Evolutionary conservation across 2,113 vertebrate species (phyloP), one percentile per base, ranked within the genome.

Genomic region (Eubucco bourcierii): DNA sequence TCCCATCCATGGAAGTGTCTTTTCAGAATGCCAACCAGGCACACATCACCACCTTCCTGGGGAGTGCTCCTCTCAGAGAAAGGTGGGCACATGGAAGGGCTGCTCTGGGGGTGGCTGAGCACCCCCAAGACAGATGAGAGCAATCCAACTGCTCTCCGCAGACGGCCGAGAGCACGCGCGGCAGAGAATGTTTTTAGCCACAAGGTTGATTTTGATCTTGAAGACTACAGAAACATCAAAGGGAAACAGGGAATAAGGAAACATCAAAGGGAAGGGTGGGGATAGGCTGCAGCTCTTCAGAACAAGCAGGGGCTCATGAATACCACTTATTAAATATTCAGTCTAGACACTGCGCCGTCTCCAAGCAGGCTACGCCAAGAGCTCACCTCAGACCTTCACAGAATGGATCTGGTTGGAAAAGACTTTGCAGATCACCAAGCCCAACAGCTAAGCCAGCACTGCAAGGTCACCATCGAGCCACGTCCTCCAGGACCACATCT

Each of bases 191-290:
- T 52, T 75, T 66, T 33, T 31, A 75, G 73, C 70, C 59, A 66
- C 82, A 27, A 74, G 71, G 77, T 68, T 80, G 93, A 94, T 94
- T 92, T 93, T 93, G 90, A 93, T 95, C 90, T 93, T 18, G 52
- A 87, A 80, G 71, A 55, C 3, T 41, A 60, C 79, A 84, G 90
- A 66, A 93, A 88, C 84, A 94, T 93, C 94, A 86, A 95, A 95
- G 60, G 63, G 41, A 60, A 86, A 80, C 44, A 89, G 56, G 47
- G 71, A 61, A 2, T 37, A 65, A 80, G 82, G 90, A 59, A 93
- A 88, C 78, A 93, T 91, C 93, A 86, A 95, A 95, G 59, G 63
- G 59, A 53, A 82, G 81, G 73, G 75, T 55, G 75, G 72, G 89
- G 47, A 20, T 61, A 27, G 4, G 8, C 12, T 39, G 37, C 77